Base-by-base conservation (phyloP, 2,888 invertebrate species). In the Ochropleura plecta region DNA sequence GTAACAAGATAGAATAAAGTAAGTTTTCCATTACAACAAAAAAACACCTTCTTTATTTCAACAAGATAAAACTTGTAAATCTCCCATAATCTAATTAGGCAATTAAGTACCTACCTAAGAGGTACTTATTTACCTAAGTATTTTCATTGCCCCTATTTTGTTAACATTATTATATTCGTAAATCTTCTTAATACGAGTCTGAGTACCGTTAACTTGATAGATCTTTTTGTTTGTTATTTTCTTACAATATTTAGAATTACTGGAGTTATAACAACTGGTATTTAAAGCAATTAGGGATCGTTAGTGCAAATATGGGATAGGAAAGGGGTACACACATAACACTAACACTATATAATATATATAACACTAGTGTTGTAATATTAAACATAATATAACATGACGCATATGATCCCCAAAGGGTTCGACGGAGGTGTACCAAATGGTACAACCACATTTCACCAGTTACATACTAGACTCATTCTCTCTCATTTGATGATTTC, bases 101-200 rank as follows among this genome's bases (percentile, higher is more conserved):
- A 84, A 81, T 85, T 87, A 84, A 73, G 80, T 75, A 83, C 73
- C 81, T 72, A 79, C 74, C 3, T 55, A 63, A 46, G 40, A 72
- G 49, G 82, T 82, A 85, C 84, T 82, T 76, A 84, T 85, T 85
- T 83, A 81, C 69, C 71, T 78, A 76, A 79, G 80, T 78, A 86
- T 86, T 82, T 84, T 81, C 76, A 76, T 80, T 65, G 81, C 76
- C 75, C 76, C 81, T 86, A 86, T 83, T 87, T 83, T 73, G 84
- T 83, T 87, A 85, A 85, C 84, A 74, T 79, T 84, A 78, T 83
- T 80, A 76, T 85, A 78, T 81, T 65, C 85, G 86, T 91, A 90
- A 89, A 91, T 91, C 88, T 90, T 81, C 71, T 86, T 88, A 87
- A 88, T 84, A 80, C 82, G 73, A 76, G 72, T 65, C 73, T 79